These are phyloP conservation scores for Listronotus bonariensis DNA, from an alignment of 1,140 invertebrate species.

Conservation along the genomic window DNA sequence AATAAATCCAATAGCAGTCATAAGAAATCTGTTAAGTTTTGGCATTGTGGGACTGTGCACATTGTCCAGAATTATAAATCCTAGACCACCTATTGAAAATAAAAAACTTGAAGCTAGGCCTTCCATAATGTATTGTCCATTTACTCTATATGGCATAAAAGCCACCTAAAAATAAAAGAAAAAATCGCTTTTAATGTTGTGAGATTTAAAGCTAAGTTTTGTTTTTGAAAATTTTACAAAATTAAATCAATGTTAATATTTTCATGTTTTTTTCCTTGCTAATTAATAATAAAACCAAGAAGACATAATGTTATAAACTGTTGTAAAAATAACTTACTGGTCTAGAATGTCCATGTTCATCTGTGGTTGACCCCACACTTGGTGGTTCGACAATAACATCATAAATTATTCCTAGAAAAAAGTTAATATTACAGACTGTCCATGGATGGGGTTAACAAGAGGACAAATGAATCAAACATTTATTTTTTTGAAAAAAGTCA, in stretches of 20 bases:
- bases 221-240: no score
- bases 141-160: constrained; percentile 97
- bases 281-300: no score
- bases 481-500: no score
- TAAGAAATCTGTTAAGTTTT: constrained; percentile 88
- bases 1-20: constrained; percentile 91
- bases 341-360: constrained; percentile 93
- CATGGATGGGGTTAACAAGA: no score
- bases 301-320: no score
- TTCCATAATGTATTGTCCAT: constrained; percentile 99
- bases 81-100: constrained; percentile 93
- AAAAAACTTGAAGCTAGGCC: constrained; percentile 95
- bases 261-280: no score
- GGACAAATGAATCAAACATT: no score
- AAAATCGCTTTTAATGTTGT: no score
- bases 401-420: constrained; percentile 89
- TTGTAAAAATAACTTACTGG: constrained; percentile 66
- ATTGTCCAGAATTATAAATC: constrained; percentile 95
- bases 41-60: constrained; percentile 91
- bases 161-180: constrained; percentile 70
- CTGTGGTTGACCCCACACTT: constrained; percentile 95
- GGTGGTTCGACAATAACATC: constrained; percentile 98
- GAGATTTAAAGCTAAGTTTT: no score
- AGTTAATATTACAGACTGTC: not conserved
- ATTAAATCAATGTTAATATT: no score